Evolutionary conservation across 1,140 invertebrate species (phyloP).

Genomic region (Drosophila lacertosa): DNA sequence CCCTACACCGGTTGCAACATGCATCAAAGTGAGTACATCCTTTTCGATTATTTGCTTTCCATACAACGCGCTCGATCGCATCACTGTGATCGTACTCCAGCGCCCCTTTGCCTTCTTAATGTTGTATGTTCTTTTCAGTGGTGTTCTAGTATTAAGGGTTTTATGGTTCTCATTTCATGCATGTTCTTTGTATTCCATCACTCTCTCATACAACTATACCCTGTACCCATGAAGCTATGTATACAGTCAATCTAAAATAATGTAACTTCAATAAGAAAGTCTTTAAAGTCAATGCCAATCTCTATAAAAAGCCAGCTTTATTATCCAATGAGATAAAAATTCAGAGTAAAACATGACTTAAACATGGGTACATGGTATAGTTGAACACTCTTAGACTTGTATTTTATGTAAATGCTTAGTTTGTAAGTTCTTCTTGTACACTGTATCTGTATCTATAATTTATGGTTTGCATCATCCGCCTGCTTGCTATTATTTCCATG

Average conservation of each 20-base stretch:
- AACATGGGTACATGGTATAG: conserved; percentile 10
- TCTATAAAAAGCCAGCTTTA: no score
- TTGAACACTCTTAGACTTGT: conserved; percentile 3
- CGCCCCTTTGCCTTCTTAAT: conserved; percentile 52
- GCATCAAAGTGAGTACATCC: conserved; percentile 86
- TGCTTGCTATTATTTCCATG: conserved; percentile 71
- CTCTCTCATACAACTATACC: conserved; percentile 20
- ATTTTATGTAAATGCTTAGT: conserved; percentile 30
- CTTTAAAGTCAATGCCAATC: no score
- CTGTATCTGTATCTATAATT: conserved; percentile 44
- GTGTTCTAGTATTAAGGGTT: conserved; percentile 61
- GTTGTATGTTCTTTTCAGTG: conserved; percentile 80
- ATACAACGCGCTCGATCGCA: conserved; percentile 20
- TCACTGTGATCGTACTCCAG: background rate
- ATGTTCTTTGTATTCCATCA: conserved; percentile 66
- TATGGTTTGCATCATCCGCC: conserved; percentile 44
- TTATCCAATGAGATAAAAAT: no score
- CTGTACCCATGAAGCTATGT: background rate
- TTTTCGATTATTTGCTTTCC: conserved; percentile 49
- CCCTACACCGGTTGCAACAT: conserved; percentile 91
- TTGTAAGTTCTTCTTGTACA: conserved; percentile 41
- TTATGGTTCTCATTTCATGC: conserved; percentile 66
- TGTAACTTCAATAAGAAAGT: no score
- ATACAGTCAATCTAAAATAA: no score
- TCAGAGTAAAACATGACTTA: background rate